A percentile compares a stretch with the other conserved stretches of the same genome.
phyloP scores from a whole-genome alignment of 2,888 invertebrate genomes.

The Argyresthia goedartella region DNA sequence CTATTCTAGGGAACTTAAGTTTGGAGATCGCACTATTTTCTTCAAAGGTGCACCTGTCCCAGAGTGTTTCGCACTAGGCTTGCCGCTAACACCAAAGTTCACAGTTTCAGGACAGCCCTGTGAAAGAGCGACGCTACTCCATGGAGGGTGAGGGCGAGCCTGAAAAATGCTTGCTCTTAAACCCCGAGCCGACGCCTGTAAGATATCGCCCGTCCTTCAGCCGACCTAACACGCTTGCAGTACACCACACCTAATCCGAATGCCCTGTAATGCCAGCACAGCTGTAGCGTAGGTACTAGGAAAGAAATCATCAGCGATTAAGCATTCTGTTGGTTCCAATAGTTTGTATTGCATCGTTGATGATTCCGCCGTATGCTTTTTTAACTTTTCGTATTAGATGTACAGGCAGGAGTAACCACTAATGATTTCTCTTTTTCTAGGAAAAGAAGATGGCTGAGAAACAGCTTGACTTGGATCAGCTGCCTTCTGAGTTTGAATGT shows the following conservation, averaged over 20 bases:
- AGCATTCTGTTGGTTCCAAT: background rate
- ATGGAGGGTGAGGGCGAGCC: slow-evolving; percentile 55
- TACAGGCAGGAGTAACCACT: slow-evolving; percentile 23
- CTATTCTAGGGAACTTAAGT: too few species aligned
- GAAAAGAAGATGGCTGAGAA: slow-evolving; percentile 80
- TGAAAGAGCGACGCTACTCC: slow-evolving; percentile 59
- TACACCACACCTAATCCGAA: background rate
- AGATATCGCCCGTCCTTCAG: slow-evolving; percentile 26
- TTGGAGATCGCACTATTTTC: too few species aligned
- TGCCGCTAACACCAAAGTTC: slow-evolving; percentile 42
- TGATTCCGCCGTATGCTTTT: slow-evolving; percentile 6
- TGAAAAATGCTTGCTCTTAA: slow-evolving; percentile 66
- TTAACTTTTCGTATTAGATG: too few species aligned
- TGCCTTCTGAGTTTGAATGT: slow-evolving; percentile 96
- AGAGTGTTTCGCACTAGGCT: slow-evolving; percentile 18
- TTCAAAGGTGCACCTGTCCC: background rate
- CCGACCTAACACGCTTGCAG: slow-evolving; percentile 11
- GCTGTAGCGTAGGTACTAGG: background rate
- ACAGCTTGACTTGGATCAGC: slow-evolving; percentile 86
- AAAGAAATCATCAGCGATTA: slow-evolving; percentile 5
- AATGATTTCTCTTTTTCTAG: slow-evolving; percentile 66
- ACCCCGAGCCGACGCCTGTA: slow-evolving; percentile 66
- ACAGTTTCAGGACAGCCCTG: slow-evolving; percentile 63
- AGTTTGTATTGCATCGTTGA: slow-evolving; percentile 6
- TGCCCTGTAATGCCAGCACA: slow-evolving; percentile 1